phyloP scores from a whole-genome alignment of 2,888 invertebrate species.

The Urechis unicinctus region DNA sequence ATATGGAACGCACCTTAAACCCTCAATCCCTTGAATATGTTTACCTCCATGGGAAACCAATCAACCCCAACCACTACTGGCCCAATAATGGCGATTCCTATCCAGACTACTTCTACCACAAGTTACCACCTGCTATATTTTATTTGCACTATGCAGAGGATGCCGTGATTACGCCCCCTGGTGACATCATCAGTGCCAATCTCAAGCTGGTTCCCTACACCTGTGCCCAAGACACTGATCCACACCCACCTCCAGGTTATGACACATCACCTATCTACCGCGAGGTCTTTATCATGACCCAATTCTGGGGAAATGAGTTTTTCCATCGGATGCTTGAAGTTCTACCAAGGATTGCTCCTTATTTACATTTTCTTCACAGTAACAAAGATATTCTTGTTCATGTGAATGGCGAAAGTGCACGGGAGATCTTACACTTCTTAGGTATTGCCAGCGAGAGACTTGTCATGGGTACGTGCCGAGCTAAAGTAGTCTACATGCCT shows the following conservation, averaged over 20 bases:
- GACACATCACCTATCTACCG: constrained; percentile 11
- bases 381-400: constrained; percentile 17
- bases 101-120: constrained; percentile 16
- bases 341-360: constrained; percentile 20
- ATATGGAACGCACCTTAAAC: background rate
- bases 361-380: constrained; percentile 14
- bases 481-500: constrained; percentile 19
- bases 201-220: constrained; percentile 20
- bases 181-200: constrained; percentile 18
- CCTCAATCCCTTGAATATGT: constrained; percentile 13
- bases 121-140: constrained; percentile 13
- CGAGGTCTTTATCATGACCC: constrained; percentile 22
- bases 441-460: constrained; percentile 16
- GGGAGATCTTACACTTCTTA: constrained; percentile 9
- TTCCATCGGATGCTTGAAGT: constrained; percentile 21
- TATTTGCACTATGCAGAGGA: constrained; percentile 19
- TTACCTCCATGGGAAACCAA: constrained; percentile 22
- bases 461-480: constrained; percentile 14
- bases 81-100: constrained; percentile 19
- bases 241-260: constrained; percentile 12
- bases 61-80: constrained; percentile 21
- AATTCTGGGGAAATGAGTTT: constrained; percentile 19
- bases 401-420: constrained; percentile 12
- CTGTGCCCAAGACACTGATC: constrained; percentile 18
- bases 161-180: constrained; percentile 16